Conservation (phyloP, 2,888 invertebrate species). For the Limnephilus rhombicus region DNA sequence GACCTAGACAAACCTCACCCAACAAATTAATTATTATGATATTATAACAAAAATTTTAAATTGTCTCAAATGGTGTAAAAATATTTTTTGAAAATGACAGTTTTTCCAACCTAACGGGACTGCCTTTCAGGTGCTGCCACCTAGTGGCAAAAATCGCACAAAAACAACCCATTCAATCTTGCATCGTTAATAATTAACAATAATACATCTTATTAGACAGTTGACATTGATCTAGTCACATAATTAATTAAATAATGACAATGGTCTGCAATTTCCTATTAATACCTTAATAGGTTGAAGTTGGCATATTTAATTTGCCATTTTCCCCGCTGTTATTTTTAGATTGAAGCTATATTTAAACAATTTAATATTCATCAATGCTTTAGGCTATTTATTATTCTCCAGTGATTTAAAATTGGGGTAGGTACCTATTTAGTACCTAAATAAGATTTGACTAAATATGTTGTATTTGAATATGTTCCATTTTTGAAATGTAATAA, state of each 20-base stretch:
- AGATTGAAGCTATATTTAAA: neutral
- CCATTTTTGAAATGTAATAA: neutral
- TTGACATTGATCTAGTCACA: neutral
- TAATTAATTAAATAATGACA: neutral
- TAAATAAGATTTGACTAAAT: too few species aligned
- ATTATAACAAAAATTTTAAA: too few species aligned
- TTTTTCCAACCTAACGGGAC: too few species aligned
- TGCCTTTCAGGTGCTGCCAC: too few species aligned
- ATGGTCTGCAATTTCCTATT: slow-evolving; percentile 10
- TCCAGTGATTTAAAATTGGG: neutral
- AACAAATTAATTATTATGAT: too few species aligned
- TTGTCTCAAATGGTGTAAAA: too few species aligned
- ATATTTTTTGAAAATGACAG: too few species aligned
- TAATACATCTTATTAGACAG: neutral
- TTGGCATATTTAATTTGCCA: neutral
- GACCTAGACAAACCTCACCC: too few species aligned
- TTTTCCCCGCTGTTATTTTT: neutral
- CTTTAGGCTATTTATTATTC: neutral
- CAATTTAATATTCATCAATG: neutral
- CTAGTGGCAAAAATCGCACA: too few species aligned
- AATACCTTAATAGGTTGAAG: neutral
- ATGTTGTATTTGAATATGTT: neutral
- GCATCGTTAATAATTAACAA: neutral
- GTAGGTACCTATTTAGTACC: neutral
- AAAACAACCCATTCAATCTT: neutral